Evolutionary conservation across 2,888 invertebrate species (phyloP), one percentile per base, ranked within the genome.

Genomic region (Ectemnius cavifrons): DNA sequence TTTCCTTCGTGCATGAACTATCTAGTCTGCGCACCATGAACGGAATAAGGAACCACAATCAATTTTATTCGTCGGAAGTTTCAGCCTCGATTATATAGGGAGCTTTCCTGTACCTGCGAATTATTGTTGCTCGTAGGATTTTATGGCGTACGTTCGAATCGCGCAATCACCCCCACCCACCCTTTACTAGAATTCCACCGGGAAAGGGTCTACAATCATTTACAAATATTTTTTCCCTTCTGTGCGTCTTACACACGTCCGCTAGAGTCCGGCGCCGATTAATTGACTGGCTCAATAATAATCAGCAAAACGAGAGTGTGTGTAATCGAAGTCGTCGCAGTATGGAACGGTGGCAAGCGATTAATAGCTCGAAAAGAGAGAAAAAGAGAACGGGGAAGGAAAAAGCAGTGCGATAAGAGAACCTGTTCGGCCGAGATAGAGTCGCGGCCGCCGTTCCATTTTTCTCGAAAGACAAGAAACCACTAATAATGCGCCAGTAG

Each of bases 1-100:
- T 71, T 69, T 77, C 60, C 61, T 76, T 67, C 61, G 71, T 67
- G 67, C 67, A 77, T 76, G 37, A 37, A 37, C 37, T 74, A 80
- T 80, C 79, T 80, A 80, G 79, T 80, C 79, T 72, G 67, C 62
- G 61, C 61, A 67, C 60, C 68, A 61, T 49, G 67, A 52, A 65
- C 71, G 63, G 69, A 70, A 63, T 62, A 73, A 67, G 68, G 49
- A 71, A 75, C 66, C 20, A 67, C 28, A 61, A 47, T 59, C 67
- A 57, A 37, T 60, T 74, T 27, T 56, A 16, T 62, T 71, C 46
- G 13, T 60, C 45, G 37, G 64, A 63, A 67, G 13, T 46, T 60
- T 46, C 47, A 6, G 47, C 23, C 46, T 58, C 64, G 52, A 63
- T 58, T 65, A n/a, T 45, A 46, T 6, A 67, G 59, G 46, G 37